Evolutionary conservation across 2,113 vertebrate species (phyloP).

Genomic region (Sebastes fasciatus): DNA sequence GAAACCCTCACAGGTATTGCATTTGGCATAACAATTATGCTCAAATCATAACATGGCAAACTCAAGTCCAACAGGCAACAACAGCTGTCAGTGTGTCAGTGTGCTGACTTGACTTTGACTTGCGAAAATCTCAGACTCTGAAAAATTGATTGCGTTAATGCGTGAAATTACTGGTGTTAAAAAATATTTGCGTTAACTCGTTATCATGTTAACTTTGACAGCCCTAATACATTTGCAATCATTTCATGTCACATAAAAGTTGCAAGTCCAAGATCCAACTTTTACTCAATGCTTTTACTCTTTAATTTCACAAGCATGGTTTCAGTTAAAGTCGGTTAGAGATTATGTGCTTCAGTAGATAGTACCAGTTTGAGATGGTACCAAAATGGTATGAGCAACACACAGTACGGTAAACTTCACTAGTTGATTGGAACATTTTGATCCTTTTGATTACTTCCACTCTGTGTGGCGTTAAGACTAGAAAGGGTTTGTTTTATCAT

Average conservation of each 20-base stretch:
- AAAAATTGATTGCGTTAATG: no score
- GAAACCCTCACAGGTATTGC: no score
- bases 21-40: no score
- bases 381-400: not conserved
- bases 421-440: slow-evolving; percentile 30
- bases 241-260: not conserved
- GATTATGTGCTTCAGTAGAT: not conserved
- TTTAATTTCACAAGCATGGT: slow-evolving; percentile 19
- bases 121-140: no score
- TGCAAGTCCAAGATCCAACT: not conserved
- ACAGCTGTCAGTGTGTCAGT: no score
- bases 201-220: no score
- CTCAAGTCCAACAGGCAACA: no score
- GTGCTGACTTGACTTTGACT: no score
- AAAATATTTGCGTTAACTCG: no score
- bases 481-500: slow-evolving; percentile 70
- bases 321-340: not conserved
- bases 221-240: not conserved
- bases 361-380: not conserved
- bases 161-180: no score
- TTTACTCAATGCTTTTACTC: slow-evolving; percentile 7
- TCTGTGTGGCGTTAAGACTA: slow-evolving; percentile 42
- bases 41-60: no score
- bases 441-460: slow-evolving; percentile 45
- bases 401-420: slow-evolving; percentile 15